Evolutionary conservation across 2,888 invertebrate species (phyloP), one percentile per base, ranked within the genome.

Genomic region (Clusia tigrina): DNA sequence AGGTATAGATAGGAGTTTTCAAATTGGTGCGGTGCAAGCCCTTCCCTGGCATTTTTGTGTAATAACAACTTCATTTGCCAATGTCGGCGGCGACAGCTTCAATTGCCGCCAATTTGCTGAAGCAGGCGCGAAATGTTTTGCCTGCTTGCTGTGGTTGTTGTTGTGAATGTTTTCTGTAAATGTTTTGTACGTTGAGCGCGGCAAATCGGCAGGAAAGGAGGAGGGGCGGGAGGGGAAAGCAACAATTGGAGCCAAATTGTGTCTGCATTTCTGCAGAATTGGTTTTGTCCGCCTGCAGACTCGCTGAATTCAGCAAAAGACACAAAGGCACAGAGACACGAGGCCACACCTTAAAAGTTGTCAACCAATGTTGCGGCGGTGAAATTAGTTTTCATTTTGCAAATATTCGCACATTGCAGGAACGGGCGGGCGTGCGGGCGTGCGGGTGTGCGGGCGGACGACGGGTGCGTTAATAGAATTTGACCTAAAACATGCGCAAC

Each of bases 21-120:
- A n/a, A n/a, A n/a, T n/a, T n/a, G n/a, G n/a, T n/a, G n/a, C 48
- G 48, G 65, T 65, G 67, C 64, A 67, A 67, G 67, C 67, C 65
- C 65, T 67, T 67, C 65, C 58, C 64, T 64, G 67, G 66, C 67
- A 67, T 67, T 62, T 67, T 67, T 67, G 53, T 66, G 60, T 67
- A 67, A 67, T 67, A 56, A 64, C 65, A 48, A 48, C 48, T 48
- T 42, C 42, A 42, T 42, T 20, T 20, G 48, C 2, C 22, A 6
- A 6, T n/a, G n/a, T 9, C 32, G 12, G 12, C n/a, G n/a, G 10
- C 9, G n/a, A 42, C 18, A 48, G 18, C 18, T 42, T 5, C 74
- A 74, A 77, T 74, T 74, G 77, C 76, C 73, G 77, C 74, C 74
- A 74, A 74, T 74, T 74, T 74, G 73, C 77, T 71, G 70, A 77